Evolutionary conservation across 2,888 invertebrate species (phyloP).

Genomic region (Galerucella pusilla): DNA sequence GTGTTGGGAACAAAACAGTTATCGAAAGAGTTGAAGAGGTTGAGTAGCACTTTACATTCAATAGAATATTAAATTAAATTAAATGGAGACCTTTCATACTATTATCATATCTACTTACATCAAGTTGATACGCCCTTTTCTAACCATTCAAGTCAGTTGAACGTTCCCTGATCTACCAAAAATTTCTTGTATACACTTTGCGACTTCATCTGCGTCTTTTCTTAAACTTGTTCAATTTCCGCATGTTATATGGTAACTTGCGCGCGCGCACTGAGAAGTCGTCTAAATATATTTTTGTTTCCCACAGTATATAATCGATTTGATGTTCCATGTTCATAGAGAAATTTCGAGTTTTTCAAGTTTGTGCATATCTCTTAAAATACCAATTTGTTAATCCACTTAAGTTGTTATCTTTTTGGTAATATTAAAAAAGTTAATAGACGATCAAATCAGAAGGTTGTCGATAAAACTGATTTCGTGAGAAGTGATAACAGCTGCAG

Average conservation of each 20-base stretch:
- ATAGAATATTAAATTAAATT: background rate
- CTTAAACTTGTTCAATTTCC: too few relatives aligned
- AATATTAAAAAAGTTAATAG: background rate
- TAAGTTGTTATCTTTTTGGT: background rate
- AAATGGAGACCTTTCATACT: background rate
- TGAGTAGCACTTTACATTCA: background rate
- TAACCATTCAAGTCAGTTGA: background rate
- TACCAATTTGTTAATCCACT: conserved; percentile 3
- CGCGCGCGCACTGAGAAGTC: background rate
- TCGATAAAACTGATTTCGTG: too few relatives aligned
- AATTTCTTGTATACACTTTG: background rate
- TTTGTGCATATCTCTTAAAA: background rate
- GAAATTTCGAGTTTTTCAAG: background rate
- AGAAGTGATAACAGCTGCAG: too few relatives aligned
- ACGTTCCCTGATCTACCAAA: background rate
- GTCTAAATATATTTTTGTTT: background rate
- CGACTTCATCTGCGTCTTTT: background rate
- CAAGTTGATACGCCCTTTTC: conserved; percentile 1
- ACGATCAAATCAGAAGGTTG: too few relatives aligned
- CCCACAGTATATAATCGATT: background rate
- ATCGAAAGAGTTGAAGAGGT: too few relatives aligned
- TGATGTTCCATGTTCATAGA: conserved; percentile 4
- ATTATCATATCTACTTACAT: conserved; percentile 4
- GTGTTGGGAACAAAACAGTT: too few relatives aligned
- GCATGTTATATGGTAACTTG: too few relatives aligned